Evolutionary conservation across 2,113 vertebrate genomes (phyloP), one percentile per base, ranked within the genome.

Genomic region (Ophthalmotilapia sp.): DNA sequence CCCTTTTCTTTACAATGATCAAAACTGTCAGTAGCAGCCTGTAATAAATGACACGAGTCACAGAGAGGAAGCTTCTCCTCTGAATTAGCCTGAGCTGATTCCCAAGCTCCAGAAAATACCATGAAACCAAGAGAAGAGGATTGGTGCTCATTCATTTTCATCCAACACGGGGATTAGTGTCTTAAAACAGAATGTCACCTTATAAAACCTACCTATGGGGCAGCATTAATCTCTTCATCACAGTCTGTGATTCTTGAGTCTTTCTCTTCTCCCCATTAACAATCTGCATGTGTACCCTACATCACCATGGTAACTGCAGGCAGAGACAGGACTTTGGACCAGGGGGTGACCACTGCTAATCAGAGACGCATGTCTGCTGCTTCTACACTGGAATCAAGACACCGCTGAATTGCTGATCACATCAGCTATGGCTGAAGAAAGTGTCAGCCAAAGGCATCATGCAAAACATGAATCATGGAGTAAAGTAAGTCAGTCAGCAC

Each of bases 311-410:
- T 42, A 75, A 94, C 87, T 21, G 31, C 19, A 65, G 65, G 70
- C 53, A 23, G 33, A 86, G 73, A 54, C 7, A 40, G 86, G 82
- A 94, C 90, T 94, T 93, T 93, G 91, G 85, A 90, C 89, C 13
- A 6, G 26, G n/a, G 85, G 85, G 73, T 49, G 79, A 90, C 75
- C 15, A 14, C 80, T 15, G 65, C 49, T 84, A 83, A 88, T 89
- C 83, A 91, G 79, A 87, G 88, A 90, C 62, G 70, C 21, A 81
- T 51, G 26, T 65, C 83, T 70, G 80, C 83, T 79, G 73, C n/a
- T 85, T 53, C 54, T 55, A 36, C 54, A n/a, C n/a, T 40, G 49
- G 33, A 84, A 68, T 86, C 49, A 77, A 47, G 40, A 84, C 6
- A 80, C 54, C 21, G 33, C 79, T 80, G 45, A 83, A 82, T 81